Conservation (phyloP, 2,888 invertebrate species). For the Thera britannica region DNA sequence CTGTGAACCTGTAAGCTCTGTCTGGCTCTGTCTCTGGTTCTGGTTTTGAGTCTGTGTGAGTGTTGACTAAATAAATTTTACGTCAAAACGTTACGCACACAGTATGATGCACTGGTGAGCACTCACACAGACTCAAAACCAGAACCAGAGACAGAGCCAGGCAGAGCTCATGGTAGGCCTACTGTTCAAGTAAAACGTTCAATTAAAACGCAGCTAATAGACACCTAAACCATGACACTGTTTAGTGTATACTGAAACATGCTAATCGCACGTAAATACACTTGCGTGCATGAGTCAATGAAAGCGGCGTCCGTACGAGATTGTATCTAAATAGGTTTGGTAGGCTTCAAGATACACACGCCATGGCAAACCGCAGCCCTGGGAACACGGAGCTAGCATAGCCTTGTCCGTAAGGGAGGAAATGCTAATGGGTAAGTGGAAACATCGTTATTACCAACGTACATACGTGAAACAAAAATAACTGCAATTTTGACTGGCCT, state of each 20-base stretch:
- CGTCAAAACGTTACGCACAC: too few species aligned
- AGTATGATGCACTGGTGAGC: too few species aligned
- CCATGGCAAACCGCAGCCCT: constrained; percentile 40
- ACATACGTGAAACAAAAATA: too few species aligned
- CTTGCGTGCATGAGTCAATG: constrained; percentile 60
- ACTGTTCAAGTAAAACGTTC: constrained; percentile 1
- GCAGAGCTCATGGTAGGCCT: too few species aligned
- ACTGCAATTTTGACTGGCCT: too few species aligned
- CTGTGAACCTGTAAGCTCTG: too few species aligned
- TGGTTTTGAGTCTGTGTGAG: too few species aligned
- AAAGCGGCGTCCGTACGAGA: constrained; percentile 51
- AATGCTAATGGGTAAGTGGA: neutral
- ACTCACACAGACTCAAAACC: too few species aligned
- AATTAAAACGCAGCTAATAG: neutral
- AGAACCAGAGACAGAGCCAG: too few species aligned
- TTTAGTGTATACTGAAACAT: constrained; percentile 27
- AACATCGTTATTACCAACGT: too few species aligned
- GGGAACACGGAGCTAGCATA: neutral
- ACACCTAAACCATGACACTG: constrained; percentile 6
- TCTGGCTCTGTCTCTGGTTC: too few species aligned
- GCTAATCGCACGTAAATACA: constrained; percentile 46
- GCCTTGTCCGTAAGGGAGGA: neutral
- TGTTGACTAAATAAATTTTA: too few species aligned
- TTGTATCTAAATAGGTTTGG: constrained; percentile 70
- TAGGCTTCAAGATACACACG: constrained; percentile 57